Evolutionary conservation across 2,797 vertebrate species (phyloP).

Genomic region (Acomys russatus): DNA sequence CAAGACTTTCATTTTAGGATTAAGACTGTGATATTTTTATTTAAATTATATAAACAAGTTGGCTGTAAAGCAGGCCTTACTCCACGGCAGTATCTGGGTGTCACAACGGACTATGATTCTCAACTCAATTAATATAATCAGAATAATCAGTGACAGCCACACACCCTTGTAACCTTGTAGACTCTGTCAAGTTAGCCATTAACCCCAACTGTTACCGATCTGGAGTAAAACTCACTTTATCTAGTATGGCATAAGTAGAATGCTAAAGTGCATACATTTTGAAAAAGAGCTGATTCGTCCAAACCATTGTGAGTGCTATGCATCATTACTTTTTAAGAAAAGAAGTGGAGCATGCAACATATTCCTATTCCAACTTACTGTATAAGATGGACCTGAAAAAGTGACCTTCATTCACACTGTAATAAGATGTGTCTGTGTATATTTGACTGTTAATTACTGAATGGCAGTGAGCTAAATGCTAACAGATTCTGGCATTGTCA

Average conservation of each 20-base stretch:
- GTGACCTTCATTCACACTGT: too few relatives aligned
- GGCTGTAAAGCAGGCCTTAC: neutral
- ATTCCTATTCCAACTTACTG: neutral
- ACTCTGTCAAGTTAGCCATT: neutral
- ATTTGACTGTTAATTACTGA: too few relatives aligned
- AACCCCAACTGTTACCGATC: neutral
- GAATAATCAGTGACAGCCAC: neutral
- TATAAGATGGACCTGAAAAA: neutral
- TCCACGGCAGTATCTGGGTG: neutral
- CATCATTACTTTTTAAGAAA: neutral
- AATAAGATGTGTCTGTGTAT: too few relatives aligned
- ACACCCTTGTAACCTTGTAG: neutral
- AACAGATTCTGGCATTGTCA: too few relatives aligned
- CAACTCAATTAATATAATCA: neutral
- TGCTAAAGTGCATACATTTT: neutral
- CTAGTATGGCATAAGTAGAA: neutral
- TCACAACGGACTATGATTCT: neutral
- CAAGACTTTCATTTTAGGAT: neutral
- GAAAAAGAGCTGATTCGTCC: neutral
- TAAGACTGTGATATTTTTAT: neutral
- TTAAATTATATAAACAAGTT: conserved; percentile 6
- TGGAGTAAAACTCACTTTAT: neutral
- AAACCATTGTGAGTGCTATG: neutral
- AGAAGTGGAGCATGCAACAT: neutral
- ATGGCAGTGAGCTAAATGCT: too few relatives aligned